These are phyloP conservation scores for Drosophila macrothrix DNA, from an alignment of 2,888 invertebrate species.

Conservation along the genomic window DNA sequence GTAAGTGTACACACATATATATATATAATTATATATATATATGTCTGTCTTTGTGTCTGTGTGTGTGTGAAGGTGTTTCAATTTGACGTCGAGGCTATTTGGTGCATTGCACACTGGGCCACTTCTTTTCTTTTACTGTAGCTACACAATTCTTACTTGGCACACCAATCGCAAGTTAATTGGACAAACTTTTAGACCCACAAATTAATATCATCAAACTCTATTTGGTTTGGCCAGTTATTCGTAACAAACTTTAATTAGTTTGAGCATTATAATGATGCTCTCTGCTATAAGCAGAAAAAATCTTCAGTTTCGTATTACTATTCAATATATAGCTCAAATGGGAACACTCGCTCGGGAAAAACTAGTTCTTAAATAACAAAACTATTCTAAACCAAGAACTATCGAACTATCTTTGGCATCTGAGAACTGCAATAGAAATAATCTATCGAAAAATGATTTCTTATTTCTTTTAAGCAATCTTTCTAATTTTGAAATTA, in stretches of 20 bases:
- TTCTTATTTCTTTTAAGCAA: not conserved
- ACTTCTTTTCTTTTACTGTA: not conserved
- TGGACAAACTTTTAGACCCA: not conserved
- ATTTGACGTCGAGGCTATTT: conserved; percentile 36
- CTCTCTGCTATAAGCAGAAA: too few species aligned
- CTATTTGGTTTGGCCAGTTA: not conserved
- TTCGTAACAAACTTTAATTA: not conserved
- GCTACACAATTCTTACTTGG: not conserved
- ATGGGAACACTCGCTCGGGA: too few species aligned
- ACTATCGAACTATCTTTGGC: not conserved
- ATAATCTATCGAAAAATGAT: not conserved
- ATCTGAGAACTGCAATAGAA: not conserved
- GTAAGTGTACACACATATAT: conserved; percentile 1
- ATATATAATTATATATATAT: not conserved
- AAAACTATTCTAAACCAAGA: not conserved
- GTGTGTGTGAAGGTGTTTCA: conserved; percentile 33
- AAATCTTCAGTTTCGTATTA: too few species aligned
- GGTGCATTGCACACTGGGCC: conserved; percentile 1
- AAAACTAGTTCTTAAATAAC: not conserved
- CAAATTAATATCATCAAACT: not conserved
- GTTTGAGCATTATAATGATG: not conserved
- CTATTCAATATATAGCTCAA: too few species aligned
- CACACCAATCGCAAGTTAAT: not conserved
- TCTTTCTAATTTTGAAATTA: not conserved
- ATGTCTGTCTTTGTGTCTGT: not conserved